Base-by-base conservation (phyloP, 2,888 invertebrate species). In the Mesoligia furuncula region DNA sequence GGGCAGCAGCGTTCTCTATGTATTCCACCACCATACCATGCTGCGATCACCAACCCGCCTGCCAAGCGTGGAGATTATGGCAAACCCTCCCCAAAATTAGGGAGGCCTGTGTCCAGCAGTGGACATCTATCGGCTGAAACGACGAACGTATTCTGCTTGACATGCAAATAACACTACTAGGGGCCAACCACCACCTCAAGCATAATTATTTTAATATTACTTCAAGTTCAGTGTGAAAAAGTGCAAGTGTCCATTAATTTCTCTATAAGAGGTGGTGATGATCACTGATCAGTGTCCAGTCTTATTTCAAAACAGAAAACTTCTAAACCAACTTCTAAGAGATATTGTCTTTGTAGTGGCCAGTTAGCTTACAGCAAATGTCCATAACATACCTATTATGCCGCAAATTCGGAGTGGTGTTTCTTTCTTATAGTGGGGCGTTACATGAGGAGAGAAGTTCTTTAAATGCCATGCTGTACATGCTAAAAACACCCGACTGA, bases 321-420 rank as follows among this genome's bases (percentile, higher is more conserved):
- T 13, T 31, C 17, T 17, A 73, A 7, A 73, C 39, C 39, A 73
- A 11, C 15, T 39, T 73, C 13, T 59, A 45, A 17, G 6, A 64
- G 9, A 57, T 42, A 36, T 66, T 51, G 27, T 42, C 8, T 36
- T 45, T 27, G 24, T 11, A 65, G 27, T 20, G 15, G 64, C 57
- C 57, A 73, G n/a, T 31, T 17, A 27, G 15, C 36, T 73, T 66
- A 42, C 11, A 65, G 27, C 73, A 65, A 11, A 45, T 61, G 24
- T 45, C 36, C 42, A 24, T 36, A 66, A 45, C 24, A 73, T 61
- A 80, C 39, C 27, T 61, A 75, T n/a, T 11, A 24, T 17, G 45
- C 20, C 1, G 7, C 36, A 69, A 39, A 69, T 69, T 20, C 11
- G 0, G 69, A n/a, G 11, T 0, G 11, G 7, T 1, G 4, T 36